Evolutionary conservation across 2,797 vertebrate species (phyloP), one percentile per base, ranked within the genome.

Genomic region (Microctenopoma stevenorrisi): DNA sequence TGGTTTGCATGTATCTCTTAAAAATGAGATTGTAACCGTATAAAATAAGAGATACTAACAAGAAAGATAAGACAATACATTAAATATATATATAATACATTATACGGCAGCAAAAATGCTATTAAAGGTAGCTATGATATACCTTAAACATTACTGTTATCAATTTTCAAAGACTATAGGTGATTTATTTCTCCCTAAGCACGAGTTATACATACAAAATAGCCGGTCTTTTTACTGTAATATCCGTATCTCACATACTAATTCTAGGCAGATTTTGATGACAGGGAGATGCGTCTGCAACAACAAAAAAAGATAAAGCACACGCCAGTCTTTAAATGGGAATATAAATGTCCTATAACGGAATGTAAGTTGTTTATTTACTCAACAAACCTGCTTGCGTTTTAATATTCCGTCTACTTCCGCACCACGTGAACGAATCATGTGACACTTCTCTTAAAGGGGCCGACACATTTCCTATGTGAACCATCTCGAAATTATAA

Each of bases 371-470:
- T 13, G 40, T 68, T 72, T 73, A 30, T 76, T 72, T 57, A 78
- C 58, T 54, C 44, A 2, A 51, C 35, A 4, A 43, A 53, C 52
- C 72, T 59, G 68, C 74, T 53, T 84, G 82, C 87, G 82, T 80
- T 71, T 65, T 68, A 65, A 50, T 5, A 71, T 40, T 49, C 64
- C 1, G 25, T 0, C 7, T 4, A 28, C 80, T 89, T 89, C 88
- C 86, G 86, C 46, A 51, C 69, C 86, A 86, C 0, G 85, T 91
- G 88, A 78, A 74, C 0, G 13, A 22, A 12, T 64, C 86, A 84
- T 7, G 72, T 79, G 85, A 84, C 67, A 18, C 68, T 62, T 79
- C 82, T 89, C 82, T 91, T 92, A 92, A 92, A 91, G 86, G 46
- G 78, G 7, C 64, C 37, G 58, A 18, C 16, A 12, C 11, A 13